phyloP scores from a whole-genome alignment of 2,888 invertebrate species.

The Macrosoma leucophasiata region DNA sequence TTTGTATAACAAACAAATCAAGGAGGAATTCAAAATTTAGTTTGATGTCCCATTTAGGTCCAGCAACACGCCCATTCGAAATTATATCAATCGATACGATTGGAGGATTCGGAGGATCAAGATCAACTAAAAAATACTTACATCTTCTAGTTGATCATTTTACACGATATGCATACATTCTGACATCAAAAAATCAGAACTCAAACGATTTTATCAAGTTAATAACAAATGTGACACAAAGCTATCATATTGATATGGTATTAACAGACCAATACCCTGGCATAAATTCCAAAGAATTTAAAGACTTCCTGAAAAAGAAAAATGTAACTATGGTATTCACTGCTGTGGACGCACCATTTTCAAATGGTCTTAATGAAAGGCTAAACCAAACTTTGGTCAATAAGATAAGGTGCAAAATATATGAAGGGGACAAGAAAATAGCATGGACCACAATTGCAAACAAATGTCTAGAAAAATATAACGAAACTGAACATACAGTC shows the following conservation, averaged over 20 bases:
- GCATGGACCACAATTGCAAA: too few relatives aligned
- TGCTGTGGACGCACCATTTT: conserved; percentile 30
- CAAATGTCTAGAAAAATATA: too few relatives aligned
- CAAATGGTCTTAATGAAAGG: conserved; percentile 25
- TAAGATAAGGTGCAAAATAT: conserved; percentile 32
- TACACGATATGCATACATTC: conserved; percentile 26
- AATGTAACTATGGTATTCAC: conserved; percentile 31
- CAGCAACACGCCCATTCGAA: conserved; percentile 23
- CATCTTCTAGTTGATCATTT: conserved; percentile 22
- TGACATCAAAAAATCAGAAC: conserved; percentile 5
- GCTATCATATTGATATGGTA: too few relatives aligned
- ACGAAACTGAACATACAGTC: conserved; percentile 30
- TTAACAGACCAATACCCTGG: conserved; percentile 21
- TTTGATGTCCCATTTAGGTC: conserved; percentile 27
- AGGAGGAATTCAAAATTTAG: conserved; percentile 22
- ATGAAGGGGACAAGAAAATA: too few relatives aligned
- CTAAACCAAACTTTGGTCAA: conserved; percentile 30
- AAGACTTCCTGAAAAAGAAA: conserved; percentile 13
- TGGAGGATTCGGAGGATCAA: conserved; percentile 26
- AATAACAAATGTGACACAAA: conserved; percentile 19
- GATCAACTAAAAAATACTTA: conserved; percentile 29
- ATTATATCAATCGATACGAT: conserved; percentile 26
- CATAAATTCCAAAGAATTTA: conserved; percentile 23
- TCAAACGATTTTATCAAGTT: conserved; percentile 10
- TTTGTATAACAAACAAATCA: conserved; percentile 26